Evolutionary conservation across 1,140 invertebrate genomes (phyloP).

Genomic region (Solen grandis): DNA sequence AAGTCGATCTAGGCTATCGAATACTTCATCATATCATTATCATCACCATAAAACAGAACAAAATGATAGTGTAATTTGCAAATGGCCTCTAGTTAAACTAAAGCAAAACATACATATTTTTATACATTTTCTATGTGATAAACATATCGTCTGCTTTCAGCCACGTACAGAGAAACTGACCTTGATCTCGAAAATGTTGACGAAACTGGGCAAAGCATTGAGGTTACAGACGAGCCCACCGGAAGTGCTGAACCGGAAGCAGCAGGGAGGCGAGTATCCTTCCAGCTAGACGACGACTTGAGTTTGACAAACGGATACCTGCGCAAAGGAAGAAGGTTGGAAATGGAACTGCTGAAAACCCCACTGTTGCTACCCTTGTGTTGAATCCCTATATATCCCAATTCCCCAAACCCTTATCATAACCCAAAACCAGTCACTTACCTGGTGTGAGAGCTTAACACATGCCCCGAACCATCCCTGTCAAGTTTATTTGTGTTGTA

Average conservation of each 20-base stretch:
- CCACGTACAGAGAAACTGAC: conserved; percentile 36
- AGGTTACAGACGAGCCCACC: not conserved
- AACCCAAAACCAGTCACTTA: not conserved
- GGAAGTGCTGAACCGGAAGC: not conserved
- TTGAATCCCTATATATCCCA: not conserved
- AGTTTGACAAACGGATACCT: conserved; percentile 50
- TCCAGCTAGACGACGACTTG: conserved; percentile 70
- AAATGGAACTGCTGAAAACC: conserved; percentile 58
- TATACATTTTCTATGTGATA: no score
- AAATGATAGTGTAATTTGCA: no score
- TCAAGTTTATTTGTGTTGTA: no score
- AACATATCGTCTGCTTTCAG: no score
- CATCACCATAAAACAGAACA: no score
- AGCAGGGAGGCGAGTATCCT: conserved; percentile 76
- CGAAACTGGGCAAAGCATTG: not conserved
- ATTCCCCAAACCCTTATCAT: not conserved
- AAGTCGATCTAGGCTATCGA: no score
- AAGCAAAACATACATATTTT: no score
- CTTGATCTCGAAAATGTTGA: conserved; percentile 12
- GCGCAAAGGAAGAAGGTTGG: conserved; percentile 70
- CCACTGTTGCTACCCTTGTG: conserved; percentile 4
- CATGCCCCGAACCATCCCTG: no score
- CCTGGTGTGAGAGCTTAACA: no score
- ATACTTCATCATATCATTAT: no score
- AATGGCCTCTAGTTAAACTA: no score